Percentiles rank a stretch among this genome's conserved stretches.
Evolutionary conservation across 2,888 invertebrate species (phyloP).

Genomic region (Choreutis nemorana): DNA sequence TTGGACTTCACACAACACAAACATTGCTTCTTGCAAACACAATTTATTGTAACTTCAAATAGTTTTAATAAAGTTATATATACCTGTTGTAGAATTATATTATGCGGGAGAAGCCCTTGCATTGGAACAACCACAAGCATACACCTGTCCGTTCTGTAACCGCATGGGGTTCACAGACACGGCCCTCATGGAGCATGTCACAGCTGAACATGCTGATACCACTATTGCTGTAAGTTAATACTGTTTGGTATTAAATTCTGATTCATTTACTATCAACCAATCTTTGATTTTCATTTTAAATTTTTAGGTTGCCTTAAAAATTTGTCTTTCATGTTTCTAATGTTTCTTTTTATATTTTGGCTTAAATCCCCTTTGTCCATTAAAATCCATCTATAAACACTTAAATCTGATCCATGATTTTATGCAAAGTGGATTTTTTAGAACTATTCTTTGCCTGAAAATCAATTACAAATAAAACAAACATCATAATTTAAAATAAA

Average conservation of each 20-base stretch:
- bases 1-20: too few species aligned
- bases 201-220: constrained; percentile 90
- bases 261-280: not conserved
- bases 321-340: constrained; percentile 4
- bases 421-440: too few species aligned
- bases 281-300: not conserved
- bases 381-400: too few species aligned
- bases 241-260: not conserved
- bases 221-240: constrained; percentile 79
- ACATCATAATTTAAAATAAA: too few species aligned
- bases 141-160: constrained; percentile 98
- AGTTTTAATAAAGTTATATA: constrained; percentile 1
- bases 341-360: constrained; percentile 2
- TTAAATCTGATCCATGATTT: too few species aligned
- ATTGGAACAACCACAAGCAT: constrained; percentile 93
- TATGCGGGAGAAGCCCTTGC: constrained; percentile 95
- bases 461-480: too few species aligned
- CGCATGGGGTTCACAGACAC: constrained; percentile 95
- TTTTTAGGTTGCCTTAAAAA: not conserved
- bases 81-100: constrained; percentile 79
- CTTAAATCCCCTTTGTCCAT: too few species aligned
- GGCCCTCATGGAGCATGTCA: constrained; percentile 89
- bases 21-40: too few species aligned
- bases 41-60: constrained; percentile 2
- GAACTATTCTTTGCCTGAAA: too few species aligned